Base-by-base conservation (phyloP, 2,113 vertebrate species). In the Pangasianodon hypophthalmus region DNA sequence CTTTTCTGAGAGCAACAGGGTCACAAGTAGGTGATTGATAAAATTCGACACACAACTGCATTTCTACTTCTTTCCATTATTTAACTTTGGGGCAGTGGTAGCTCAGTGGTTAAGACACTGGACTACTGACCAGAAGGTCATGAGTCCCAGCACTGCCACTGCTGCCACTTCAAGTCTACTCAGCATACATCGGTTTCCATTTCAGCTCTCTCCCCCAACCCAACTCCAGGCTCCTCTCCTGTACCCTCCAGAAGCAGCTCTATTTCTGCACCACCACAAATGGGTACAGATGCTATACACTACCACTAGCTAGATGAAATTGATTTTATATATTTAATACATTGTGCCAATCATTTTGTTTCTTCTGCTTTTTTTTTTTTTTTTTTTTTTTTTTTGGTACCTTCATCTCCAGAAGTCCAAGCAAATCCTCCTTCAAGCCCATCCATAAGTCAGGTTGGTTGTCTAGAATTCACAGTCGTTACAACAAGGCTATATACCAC, bases 181-280 rank as follows among this genome's bases (percentile, higher is more conserved):
- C 41, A 18, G 41, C 26, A 11, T 86, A 14, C 44, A 2, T 62
- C 52, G 75, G 84, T 81, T 75, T 85, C 71, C 24, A 21, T 92
- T 91, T 62, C 93, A 97, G 97, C 93, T 50, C 91, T 95, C 85
- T 97, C 96, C 56, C 97, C 96, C 6, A 94, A 95, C 85, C 94
- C 94, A 91, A 97, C 96, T 67, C 96, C 97, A 3, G 93, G 95
- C 85, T 92, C 96, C 50, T 97, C 97, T 90, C 96, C 97, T 0
- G 75, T 87, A n/a, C 91, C 95, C 19, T 97, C 96, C n/a, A 91
- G 92, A 93, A 98, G 94, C 94, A 97, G 91, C 92, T 97, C 96
- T 0, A 86, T 97, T 73, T 94, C 94, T 32, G 89, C 95, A 44
- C 92, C 95, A n/a, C 92, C 96, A 62, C 94, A 94, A 6, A 88